Conservation (phyloP, 2,888 invertebrate genomes). For the Apamea anceps region DNA sequence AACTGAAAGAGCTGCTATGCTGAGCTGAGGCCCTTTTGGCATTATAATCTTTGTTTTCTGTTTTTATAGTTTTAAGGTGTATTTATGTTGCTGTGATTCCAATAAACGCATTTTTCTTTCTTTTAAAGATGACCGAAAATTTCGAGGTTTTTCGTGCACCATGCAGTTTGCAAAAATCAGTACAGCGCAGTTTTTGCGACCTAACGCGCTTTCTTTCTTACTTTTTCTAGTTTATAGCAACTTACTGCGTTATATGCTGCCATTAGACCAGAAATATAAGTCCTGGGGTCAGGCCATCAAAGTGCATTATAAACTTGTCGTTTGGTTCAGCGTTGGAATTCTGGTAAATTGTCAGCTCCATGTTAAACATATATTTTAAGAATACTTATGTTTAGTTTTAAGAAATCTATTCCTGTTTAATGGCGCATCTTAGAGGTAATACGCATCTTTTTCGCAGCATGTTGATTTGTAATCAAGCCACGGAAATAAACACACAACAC, state of each 20-base stretch:
- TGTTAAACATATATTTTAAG: background rate
- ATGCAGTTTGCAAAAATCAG: no score
- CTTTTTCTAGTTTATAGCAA: background rate
- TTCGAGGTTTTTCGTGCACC: no score
- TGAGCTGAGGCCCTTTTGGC: no score
- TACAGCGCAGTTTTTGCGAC: no score
- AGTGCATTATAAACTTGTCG: background rate
- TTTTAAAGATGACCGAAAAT: no score
- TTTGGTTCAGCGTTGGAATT: background rate
- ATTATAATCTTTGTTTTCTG: no score
- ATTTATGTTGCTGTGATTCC: no score
- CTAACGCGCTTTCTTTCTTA: background rate
- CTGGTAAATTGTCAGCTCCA: background rate
- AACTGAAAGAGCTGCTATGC: no score
- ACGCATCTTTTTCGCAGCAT: background rate
- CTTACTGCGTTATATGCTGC: background rate
- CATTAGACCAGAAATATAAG: background rate
- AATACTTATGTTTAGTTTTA: background rate
- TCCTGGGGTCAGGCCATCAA: background rate
- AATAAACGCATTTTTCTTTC: no score
- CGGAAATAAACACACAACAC: background rate
- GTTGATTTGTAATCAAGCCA: conserved; percentile 18
- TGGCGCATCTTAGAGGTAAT: background rate
- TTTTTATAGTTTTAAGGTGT: no score
- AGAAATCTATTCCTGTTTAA: background rate